Evolutionary conservation across 2,113 vertebrate genomes (phyloP).

Genomic region (Gobio gobio): DNA sequence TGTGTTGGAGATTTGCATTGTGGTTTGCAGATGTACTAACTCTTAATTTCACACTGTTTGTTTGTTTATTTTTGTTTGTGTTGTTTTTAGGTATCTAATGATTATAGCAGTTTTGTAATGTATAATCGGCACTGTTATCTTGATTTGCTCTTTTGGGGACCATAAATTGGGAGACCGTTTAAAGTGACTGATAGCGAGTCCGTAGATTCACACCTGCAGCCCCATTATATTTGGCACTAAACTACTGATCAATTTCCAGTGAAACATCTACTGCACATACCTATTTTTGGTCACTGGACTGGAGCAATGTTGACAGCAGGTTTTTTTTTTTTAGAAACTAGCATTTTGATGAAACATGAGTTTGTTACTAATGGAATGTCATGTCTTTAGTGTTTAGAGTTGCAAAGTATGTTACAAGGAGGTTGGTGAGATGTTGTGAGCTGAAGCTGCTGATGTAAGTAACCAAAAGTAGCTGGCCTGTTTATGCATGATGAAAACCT

Average conservation of each 20-base stretch:
- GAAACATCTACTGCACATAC: not conserved
- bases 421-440: constrained; percentile 4
- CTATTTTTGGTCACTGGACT: constrained; percentile 2
- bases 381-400: not conserved
- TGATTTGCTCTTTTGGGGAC: not conserved
- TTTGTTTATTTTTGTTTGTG: constrained; percentile 9
- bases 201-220: not conserved
- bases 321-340: constrained; percentile 3
- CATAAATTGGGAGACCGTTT: not conserved
- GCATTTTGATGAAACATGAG: not conserved
- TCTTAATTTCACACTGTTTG: not conserved
- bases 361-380: constrained; percentile 24
- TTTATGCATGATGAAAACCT: not conserved
- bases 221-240: constrained; percentile 21
- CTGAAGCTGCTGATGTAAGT: not conserved
- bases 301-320: not conserved
- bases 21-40: not conserved
- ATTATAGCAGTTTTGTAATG: not conserved
- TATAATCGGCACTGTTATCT: not conserved
- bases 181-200: not conserved
- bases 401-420: constrained; percentile 9
- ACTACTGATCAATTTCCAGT: constrained; percentile 32
- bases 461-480: not conserved
- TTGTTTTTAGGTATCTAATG: not conserved
- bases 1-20: not conserved